Base-by-base conservation (phyloP, 2,888 invertebrate genomes). In the Heliothis peltigera region DNA sequence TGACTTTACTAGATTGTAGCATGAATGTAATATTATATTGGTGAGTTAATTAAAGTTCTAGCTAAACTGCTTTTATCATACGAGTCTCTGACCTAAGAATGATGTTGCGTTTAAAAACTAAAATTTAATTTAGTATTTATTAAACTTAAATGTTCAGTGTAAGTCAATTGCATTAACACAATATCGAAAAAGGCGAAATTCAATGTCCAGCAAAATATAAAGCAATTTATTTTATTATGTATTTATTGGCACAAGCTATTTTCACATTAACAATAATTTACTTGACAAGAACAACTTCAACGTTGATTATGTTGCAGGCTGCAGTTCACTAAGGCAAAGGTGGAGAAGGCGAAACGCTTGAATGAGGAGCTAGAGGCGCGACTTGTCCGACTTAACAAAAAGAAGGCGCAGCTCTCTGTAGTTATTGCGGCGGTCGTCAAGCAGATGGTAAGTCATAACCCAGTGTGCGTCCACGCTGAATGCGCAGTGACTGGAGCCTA, bases 291-390 rank as follows among this genome's bases (percentile, higher is more conserved):
- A 22, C 10, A 15, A 15, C 22, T 35, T 42, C 35, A 46, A 43
- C 35, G 18, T 18, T 5, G 12, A 8, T 49, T 2, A 22, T 12
- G 53, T 68, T 58, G 22, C 65, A 89, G 89, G 22, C 68, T 81
- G 18, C 82, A 84, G 53, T 79, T 82, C 46, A 71, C 82, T 48
- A 84, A 84, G 51, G 74, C 77, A n/a, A 84, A 82, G 53, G 42
- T 81, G 1, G 81, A 85, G 6, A 75, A 77, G 35, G 64, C 79
- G 68, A 32, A 54, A 17, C 70, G 58, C 1, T 46, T 55, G 0
- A 63, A 64, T 2, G 77, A 80, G 4, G 84, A 85, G 17, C 19
- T 78, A 1, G n/a, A n/a, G 15, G 5, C 15, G 39, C 15, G 5
- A 1, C n/a, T 39, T 15, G 39, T 1, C n/a, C 3, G 6, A 39